Conservation (phyloP, 2,113 vertebrate species). For the Leptosomus discolor region DNA sequence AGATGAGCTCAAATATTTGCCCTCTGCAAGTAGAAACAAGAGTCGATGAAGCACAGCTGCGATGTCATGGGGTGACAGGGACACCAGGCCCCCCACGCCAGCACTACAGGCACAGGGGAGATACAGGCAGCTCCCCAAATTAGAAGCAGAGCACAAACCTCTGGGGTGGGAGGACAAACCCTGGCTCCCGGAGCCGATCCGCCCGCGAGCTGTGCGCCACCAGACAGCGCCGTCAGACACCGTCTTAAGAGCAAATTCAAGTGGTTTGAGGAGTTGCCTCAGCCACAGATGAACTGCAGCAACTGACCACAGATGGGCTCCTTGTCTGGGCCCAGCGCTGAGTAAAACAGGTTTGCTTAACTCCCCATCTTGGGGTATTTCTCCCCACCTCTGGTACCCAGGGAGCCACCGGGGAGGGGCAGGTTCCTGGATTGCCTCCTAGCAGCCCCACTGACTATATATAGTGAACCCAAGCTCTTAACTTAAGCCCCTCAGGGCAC, state of each 20-base stretch:
- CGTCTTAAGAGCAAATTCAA: neutral
- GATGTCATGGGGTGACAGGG: fast-evolving
- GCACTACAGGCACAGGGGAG: neutral
- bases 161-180: neutral
- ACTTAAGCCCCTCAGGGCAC: neutral
- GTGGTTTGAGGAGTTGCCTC: neutral
- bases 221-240: neutral
- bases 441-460: neutral
- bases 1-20: fast-evolving
- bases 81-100: no score
- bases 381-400: neutral
- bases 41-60: fast-evolving
- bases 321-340: neutral
- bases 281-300: neutral
- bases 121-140: fast-evolving
- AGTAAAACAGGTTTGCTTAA: neutral
- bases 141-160: fast-evolving
- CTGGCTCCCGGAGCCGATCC: neutral
- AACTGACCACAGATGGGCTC: neutral
- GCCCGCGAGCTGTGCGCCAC: neutral
- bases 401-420: neutral
- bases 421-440: neutral
- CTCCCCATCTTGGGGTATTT: neutral
- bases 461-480: neutral
- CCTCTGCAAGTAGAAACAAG: fast-evolving